Percentiles rank a stretch among this genome's conserved stretches.
These are phyloP conservation scores for Zaprionus ornatus DNA, from an alignment of 1,140 invertebrate species.

Conservation along the genomic window DNA sequence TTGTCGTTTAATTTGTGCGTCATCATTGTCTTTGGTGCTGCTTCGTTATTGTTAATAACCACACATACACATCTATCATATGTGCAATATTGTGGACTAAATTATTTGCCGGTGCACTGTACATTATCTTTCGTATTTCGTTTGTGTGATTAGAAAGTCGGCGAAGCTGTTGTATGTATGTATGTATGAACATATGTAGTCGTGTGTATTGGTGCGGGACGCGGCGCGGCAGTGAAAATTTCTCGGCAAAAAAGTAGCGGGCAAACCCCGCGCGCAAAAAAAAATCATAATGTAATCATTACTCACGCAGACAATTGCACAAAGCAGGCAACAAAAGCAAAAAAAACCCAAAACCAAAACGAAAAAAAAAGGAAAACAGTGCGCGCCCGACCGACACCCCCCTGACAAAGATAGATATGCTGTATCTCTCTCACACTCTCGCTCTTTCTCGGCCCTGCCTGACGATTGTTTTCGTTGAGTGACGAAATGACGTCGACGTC, in stretches of 20 bases:
- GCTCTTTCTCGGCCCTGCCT: slow-evolving; percentile 11
- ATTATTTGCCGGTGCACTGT: slow-evolving; percentile 58
- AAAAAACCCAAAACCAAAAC: slow-evolving; percentile 3
- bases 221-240: slow-evolving; percentile 46
- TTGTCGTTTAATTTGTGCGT: slow-evolving; percentile 69
- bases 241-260: slow-evolving; percentile 29
- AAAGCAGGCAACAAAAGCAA: slow-evolving; percentile 7
- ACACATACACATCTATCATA: slow-evolving; percentile 25
- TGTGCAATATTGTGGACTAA: slow-evolving; percentile 56
- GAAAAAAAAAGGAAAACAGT: background rate
- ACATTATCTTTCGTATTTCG: slow-evolving; percentile 38
- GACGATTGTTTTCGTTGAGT: slow-evolving; percentile 30
- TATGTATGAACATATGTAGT: background rate
- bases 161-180: slow-evolving; percentile 7
- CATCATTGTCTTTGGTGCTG: slow-evolving; percentile 47
- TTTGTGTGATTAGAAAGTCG: slow-evolving; percentile 79
- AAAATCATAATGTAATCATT: slow-evolving; percentile 39
- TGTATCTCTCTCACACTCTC: slow-evolving; percentile 9
- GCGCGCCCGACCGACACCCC: slow-evolving; percentile 26
- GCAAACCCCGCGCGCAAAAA: slow-evolving; percentile 34
- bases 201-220: slow-evolving; percentile 14
- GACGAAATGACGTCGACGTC: slow-evolving; percentile 48
- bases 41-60: slow-evolving; percentile 32
- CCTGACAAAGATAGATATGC: slow-evolving; percentile 3
- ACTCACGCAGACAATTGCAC: slow-evolving; percentile 39